Evolutionary conservation across 2,113 vertebrate species (phyloP).

Genomic region (Crypturellus undulatus): DNA sequence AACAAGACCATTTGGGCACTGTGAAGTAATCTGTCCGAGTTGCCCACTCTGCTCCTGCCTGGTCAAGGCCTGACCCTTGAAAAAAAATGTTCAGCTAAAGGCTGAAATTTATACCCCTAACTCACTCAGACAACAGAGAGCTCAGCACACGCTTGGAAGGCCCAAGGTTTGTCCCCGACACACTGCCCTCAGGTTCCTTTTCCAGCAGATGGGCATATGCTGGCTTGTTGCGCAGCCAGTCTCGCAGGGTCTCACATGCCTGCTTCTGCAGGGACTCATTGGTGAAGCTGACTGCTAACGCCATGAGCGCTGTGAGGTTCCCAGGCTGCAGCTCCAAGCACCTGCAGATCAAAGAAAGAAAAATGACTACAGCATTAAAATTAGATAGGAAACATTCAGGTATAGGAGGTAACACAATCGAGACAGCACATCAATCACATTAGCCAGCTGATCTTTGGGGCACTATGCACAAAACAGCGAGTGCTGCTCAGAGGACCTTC

Average conservation of each 20-base stretch:
- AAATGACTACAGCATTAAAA: background rate
- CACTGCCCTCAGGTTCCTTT: slow-evolving; percentile 59
- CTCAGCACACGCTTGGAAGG: slow-evolving; percentile 86
- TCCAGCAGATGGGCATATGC: slow-evolving; percentile 86
- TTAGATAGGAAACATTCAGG: background rate
- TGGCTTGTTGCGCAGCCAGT: slow-evolving; percentile 92
- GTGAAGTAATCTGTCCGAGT: background rate
- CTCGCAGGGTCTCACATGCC: slow-evolving; percentile 93
- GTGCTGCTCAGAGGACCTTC: background rate
- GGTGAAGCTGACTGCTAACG: slow-evolving; percentile 96
- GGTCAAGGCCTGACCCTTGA: background rate
- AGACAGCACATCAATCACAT: background rate
- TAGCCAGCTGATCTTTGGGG: background rate
- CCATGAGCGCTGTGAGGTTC: slow-evolving; percentile 95
- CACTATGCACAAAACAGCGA: background rate
- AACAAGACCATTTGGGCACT: background rate
- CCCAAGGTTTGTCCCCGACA: slow-evolving; percentile 61
- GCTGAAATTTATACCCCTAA: slow-evolving; percentile 17
- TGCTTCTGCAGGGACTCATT: slow-evolving; percentile 97
- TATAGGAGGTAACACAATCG: background rate
- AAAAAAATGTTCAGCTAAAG: background rate
- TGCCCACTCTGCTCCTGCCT: background rate
- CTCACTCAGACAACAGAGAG: slow-evolving; percentile 94
- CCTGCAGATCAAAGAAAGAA: slow-evolving; percentile 68
- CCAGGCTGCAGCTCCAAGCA: slow-evolving; percentile 95